Evolutionary conservation across 2,888 invertebrate species (phyloP), one percentile per base, ranked within the genome.

Genomic region (Ernsta delagoae): DNA sequence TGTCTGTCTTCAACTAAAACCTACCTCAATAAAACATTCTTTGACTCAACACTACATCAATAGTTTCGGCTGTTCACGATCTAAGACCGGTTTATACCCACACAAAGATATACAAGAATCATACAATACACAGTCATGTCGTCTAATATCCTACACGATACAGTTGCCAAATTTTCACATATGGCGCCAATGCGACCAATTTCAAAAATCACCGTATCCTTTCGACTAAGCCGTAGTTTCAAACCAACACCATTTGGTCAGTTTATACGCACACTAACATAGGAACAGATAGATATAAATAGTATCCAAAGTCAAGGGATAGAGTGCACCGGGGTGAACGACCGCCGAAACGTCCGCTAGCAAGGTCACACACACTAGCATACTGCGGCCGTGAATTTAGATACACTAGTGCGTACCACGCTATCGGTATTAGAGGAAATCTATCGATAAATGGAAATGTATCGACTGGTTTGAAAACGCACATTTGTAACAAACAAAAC

Each of bases 351-450:
- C 91, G 85, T 87, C 82, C 77, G 79, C 83, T 79, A 81, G 81
- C 90, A 92, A 92, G 92, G 92, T 92, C 92, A 92, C 92, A 78
- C 92, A 90, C 91, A 91, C 91, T 79, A 76, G 77, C 80, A 73
- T 75, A 83, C 81, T 83, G 70, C 85, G 91, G 80, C 90, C 89
- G 86, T 90, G 90, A 90, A 90, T 89, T 92, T 92, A 92, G 92
- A 92, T 89, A 89, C 87, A 86, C 74, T 89, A 90, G 91, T 82
- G 90, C 77, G 89, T 39, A 53, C 39, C 1, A 9, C 59, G 67
- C 31, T 45, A 66, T 83, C 81, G 82, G 83, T 80, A 74, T 56
- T 73, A n/a, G 68, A 56, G 59, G 9, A n/a, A 16, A 53, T 24
- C 39, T 56, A 41, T 72, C 72, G 69, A 72, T 70, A 56, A 53